Base-by-base conservation (phyloP, 2,797 vertebrate genomes). In the Spheniscus humboldti region DNA sequence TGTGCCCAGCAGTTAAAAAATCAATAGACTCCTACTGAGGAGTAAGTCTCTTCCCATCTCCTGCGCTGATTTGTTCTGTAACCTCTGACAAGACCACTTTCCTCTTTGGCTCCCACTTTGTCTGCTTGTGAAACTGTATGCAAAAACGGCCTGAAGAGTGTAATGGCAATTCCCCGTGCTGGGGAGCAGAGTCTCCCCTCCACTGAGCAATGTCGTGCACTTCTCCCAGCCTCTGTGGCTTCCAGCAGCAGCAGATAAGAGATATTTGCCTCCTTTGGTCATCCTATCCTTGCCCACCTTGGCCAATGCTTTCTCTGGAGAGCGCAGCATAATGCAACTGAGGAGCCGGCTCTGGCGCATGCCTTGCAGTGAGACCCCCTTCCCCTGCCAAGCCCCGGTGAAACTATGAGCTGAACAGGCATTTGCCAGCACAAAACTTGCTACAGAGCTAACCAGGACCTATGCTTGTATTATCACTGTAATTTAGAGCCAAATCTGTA, bases 1-100 rank as follows among this genome's bases (percentile, higher is more conserved):
- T 24, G 19, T 93, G 68, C n/a, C 39, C 25, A 77, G 53, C 53
- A 85, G 88, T 89, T 90, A 91, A 96, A 95, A 95, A 97, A 94
- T 94, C 81, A 94, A 92, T 95, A 88, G 30, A 78, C 8, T 90
- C 14, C 75, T 60, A 41, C 28, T 83, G 86, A 78, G 25, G 75
- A 93, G 18, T 81, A 53, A 86, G 47, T 91, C 30, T 92, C 31
- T 93, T 93, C 73, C 57, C 47, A 83, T 91, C 62, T 88, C 50
- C 59, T 81, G 39, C 1, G 1, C 37, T 56, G 69, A 94, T 96
- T 77, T 94, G 37, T 83, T 86, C 89, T 75, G 60, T 77, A 78
- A 80, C 62, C 47, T 95, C 69, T 93, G 91, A 87, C 50, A 93
- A 43, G 47, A 66, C 39, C 68, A 55, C 48, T 87, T 87, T 85